A percentile compares a stretch with the other conserved stretches of the same genome.
Conservation (phyloP, 2,888 invertebrate genomes). For the Stenichneumon culpator region DNA sequence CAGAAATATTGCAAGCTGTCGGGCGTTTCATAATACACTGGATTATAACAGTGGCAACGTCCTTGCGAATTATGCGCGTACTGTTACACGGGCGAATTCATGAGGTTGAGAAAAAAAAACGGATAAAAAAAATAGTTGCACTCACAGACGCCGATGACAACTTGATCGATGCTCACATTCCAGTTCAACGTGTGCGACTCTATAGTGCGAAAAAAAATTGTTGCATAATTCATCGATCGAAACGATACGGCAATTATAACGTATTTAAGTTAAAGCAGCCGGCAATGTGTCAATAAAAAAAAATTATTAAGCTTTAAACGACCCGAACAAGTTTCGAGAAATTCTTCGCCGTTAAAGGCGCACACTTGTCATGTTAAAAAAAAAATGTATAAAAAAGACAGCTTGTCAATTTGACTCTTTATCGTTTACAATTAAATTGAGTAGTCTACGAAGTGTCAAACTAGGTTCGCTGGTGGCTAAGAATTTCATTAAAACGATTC, state of each 20-base stretch:
- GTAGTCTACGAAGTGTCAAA: too few species aligned
- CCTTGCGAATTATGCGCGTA: conserved; percentile 49
- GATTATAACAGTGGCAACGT: conserved; percentile 56
- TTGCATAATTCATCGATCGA: background rate
- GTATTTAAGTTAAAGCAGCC: background rate
- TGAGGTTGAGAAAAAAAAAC: background rate
- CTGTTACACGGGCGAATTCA: conserved; percentile 3
- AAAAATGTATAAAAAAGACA: too few species aligned
- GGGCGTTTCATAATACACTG: conserved; percentile 34
- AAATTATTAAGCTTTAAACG: too few species aligned
- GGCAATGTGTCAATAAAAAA: background rate
- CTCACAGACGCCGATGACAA: conserved; percentile 53
- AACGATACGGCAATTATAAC: background rate
- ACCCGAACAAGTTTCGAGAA: too few species aligned
- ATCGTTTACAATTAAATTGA: too few species aligned
- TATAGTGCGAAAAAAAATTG: conserved; percentile 8
- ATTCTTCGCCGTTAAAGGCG: too few species aligned
- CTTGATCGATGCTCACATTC: conserved; percentile 16
- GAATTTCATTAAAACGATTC: too few species aligned
- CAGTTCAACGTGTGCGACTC: background rate
- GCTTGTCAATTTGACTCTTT: too few species aligned
- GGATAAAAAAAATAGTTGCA: conserved; percentile 9
- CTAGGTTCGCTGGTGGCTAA: too few species aligned
- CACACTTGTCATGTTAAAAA: too few species aligned
- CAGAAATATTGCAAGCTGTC: conserved; percentile 6